A percentile compares a stretch with the other conserved stretches of the same genome.
Conservation (phyloP, 2,797 vertebrate genomes). For the Galagoides demidoff region DNA sequence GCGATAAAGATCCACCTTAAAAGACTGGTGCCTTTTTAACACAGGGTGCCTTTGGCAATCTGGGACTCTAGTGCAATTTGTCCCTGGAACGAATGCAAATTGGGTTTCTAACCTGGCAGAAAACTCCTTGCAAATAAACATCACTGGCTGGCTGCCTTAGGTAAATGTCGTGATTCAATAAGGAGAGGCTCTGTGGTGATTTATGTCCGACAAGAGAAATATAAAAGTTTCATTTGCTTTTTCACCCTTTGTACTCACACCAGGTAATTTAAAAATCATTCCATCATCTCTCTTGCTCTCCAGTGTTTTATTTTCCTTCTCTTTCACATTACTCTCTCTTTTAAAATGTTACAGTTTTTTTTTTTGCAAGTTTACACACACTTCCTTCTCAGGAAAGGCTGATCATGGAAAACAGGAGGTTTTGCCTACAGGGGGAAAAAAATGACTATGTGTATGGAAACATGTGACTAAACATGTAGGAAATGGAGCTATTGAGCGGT, state of each 20-base stretch:
- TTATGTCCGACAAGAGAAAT: constrained; percentile 60
- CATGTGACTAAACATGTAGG: constrained; percentile 33
- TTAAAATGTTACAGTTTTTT: constrained; percentile 36
- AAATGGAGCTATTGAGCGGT: not conserved
- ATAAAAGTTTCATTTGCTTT: constrained; percentile 47
- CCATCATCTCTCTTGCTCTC: not conserved
- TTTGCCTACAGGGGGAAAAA: constrained; percentile 1
- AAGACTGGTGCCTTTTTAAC: constrained; percentile 43
- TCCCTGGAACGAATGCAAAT: constrained; percentile 82
- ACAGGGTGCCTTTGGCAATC: constrained; percentile 63
- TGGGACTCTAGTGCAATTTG: constrained; percentile 68
- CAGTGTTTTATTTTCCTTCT: not conserved
- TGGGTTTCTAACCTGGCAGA: constrained; percentile 80
- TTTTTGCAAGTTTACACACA: constrained; percentile 38
- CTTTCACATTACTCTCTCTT: not conserved
- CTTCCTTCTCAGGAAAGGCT: constrained; percentile 53
- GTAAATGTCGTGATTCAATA: constrained; percentile 77
- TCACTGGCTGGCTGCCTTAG: constrained; percentile 76
- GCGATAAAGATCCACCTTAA: constrained; percentile 62
- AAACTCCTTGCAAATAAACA: constrained; percentile 79
- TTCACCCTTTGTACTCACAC: not conserved
- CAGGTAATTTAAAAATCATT: constrained; percentile 54
- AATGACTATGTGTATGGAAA: constrained; percentile 55
- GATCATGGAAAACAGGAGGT: constrained; percentile 63
- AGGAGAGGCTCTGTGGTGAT: constrained; percentile 53